A percentile compares a stretch with the other conserved stretches of the same genome.
Conservation (phyloP, 2,113 vertebrate species). For the Nansenia antarctica region DNA sequence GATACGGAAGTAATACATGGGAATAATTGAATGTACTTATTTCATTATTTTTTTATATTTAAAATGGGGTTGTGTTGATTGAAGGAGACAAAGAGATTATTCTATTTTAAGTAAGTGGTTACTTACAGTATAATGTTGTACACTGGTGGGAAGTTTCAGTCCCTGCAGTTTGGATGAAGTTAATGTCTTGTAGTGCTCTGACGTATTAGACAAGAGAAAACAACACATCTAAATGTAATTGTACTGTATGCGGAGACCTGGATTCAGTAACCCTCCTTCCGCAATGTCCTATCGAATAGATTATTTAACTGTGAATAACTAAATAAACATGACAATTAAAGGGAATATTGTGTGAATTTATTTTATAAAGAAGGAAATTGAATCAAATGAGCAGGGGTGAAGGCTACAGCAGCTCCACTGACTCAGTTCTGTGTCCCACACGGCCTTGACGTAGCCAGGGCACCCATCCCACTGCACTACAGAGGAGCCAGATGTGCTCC, state of each 20-base stretch:
- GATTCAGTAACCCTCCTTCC: slow-evolving; percentile 6
- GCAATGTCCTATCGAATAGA: background rate
- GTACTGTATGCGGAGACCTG: background rate
- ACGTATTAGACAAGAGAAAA: background rate
- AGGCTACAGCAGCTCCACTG: too few relatives aligned
- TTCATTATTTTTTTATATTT: slow-evolving; percentile 46
- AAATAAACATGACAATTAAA: background rate
- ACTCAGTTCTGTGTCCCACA: too few relatives aligned
- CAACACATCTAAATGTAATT: background rate
- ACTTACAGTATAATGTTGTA: slow-evolving; percentile 8
- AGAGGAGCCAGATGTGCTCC: background rate
- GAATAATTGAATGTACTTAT: slow-evolving; percentile 58
- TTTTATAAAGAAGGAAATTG: too few relatives aligned
- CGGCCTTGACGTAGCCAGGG: too few relatives aligned
- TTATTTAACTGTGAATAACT: slow-evolving; percentile 1
- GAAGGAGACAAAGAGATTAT: slow-evolving; percentile 33
- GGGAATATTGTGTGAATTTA: too few relatives aligned
- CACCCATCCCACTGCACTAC: background rate
- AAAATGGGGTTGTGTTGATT: slow-evolving; percentile 21
- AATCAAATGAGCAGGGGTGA: too few relatives aligned
- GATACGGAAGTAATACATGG: background rate
- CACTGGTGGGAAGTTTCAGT: background rate
- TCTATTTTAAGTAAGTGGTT: background rate
- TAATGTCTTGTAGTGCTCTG: background rate
- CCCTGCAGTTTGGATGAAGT: background rate